These are phyloP conservation scores for Resseliella maxima DNA, from an alignment of 2,888 invertebrate genomes.

Conservation along the genomic window DNA sequence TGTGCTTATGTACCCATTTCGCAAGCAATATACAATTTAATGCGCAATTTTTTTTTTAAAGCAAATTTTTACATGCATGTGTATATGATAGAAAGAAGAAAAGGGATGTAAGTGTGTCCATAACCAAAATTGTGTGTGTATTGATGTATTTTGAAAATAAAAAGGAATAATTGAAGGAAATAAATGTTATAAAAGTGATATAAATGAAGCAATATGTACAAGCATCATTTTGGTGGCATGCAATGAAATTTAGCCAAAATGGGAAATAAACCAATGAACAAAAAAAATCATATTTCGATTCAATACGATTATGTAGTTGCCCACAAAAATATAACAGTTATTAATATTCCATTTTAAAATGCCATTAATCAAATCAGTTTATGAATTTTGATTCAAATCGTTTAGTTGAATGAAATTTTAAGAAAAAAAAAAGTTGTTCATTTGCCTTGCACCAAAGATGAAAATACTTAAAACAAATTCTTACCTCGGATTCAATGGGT, in stretches of 20 bases:
- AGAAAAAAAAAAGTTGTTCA: too few relatives aligned
- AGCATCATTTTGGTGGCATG: neutral
- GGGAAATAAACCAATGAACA: neutral
- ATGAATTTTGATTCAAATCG: too few relatives aligned
- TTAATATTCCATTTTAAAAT: too few relatives aligned
- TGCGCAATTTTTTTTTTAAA: neutral
- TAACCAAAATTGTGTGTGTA: neutral
- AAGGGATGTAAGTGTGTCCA: neutral
- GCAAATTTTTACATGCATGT: neutral
- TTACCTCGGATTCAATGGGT: conserved; percentile 66
- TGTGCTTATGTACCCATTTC: conserved; percentile 60
- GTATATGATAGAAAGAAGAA: neutral
- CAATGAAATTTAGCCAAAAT: neutral
- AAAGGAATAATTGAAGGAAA: neutral
- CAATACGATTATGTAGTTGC: neutral
- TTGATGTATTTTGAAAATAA: neutral
- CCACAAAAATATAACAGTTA: too few relatives aligned
- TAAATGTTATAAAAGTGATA: neutral
- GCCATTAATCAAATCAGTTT: too few relatives aligned
- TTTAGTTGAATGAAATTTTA: too few relatives aligned
- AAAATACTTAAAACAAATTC: conserved; percentile 31
- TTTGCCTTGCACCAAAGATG: neutral
- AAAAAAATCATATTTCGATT: neutral
- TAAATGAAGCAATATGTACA: neutral
- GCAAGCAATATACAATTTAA: neutral